Conservation (phyloP, 1,140 invertebrate species). For the Stratiolaelaps scimitus region DNA sequence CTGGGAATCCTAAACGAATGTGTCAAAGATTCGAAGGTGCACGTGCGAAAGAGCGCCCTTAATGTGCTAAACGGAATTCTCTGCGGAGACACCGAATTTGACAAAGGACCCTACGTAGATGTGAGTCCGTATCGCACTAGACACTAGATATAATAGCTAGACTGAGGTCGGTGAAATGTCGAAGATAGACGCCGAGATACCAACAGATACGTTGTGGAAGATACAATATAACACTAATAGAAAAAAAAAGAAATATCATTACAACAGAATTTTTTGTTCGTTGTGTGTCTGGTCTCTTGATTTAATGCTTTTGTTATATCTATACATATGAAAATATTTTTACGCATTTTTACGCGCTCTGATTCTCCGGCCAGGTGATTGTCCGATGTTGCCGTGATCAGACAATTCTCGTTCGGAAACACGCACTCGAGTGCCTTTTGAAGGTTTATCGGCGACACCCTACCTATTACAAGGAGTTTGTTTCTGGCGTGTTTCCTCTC, state of each 20-base stretch:
- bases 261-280: too few relatives aligned
- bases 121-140: background rate
- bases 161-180: background rate
- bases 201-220: background rate
- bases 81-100: background rate
- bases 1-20: conserved; percentile 17
- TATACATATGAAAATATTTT: too few relatives aligned
- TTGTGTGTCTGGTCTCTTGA: too few relatives aligned
- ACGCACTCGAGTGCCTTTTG: background rate
- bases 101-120: conserved; percentile 4
- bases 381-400: conserved; percentile 14
- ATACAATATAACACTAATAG: background rate
- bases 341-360: too few relatives aligned
- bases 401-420: conserved; percentile 6
- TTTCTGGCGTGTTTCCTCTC: conserved; percentile 12
- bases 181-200: background rate
- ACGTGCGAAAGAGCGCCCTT: background rate
- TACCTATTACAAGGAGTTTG: background rate
- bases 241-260: too few relatives aligned
- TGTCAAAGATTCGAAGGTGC: conserved; percentile 9
- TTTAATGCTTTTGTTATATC: too few relatives aligned
- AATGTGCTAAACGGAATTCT: conserved; percentile 12
- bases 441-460: background rate
- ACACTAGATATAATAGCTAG: too few relatives aligned
- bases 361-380: conserved; percentile 7